Base-by-base conservation (phyloP, 2,888 invertebrate species). In the Leptopilina myrica region DNA sequence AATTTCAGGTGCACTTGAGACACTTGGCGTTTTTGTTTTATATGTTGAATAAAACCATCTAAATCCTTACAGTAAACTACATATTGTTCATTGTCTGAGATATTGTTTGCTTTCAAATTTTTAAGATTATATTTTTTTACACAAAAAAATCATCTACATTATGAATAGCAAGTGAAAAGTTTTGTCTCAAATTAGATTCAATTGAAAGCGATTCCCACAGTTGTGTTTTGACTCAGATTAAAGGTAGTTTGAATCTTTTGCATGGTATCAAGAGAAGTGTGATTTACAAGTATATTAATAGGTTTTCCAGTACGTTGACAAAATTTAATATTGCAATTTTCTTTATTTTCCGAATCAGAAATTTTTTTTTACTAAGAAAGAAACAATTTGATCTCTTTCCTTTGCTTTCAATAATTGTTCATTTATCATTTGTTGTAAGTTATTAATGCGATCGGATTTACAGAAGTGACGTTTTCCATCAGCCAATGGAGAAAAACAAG, bases 221-320 rank as follows among this genome's bases (percentile, higher is more conserved):
- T 67, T 26, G 12, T 56, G 56, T 40, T 49, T 66, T 77, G 15
- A 67, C 67, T 77, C 56, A 77, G 66, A 77, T 77, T 77, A 53
- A 77, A 77, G 59, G 15, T 43, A 62, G 14, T 67, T 49, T 69
- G 9, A 12, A 78, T 78, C 59, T 78, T 67, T 40, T 56, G 67
- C 77, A 77, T 53, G 65, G 64, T 56, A 77, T 67, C 77, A 53
- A 77, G 56, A 77, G 77, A 77, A 65, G 66, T 65, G 40, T 66
- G 40, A 66, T 66, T 66, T 66, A 66, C 66, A 66, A 66, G 66
- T 66, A 66, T 66, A 33, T 40, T 66, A 66, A 66, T 66, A 66
- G 66, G 66, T 66, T 66, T 66, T 66, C 66, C 66, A 66, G 66
- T 14, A 66, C 66, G 66, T 66, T 66, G 66, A 66, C 43, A 66